Evolutionary conservation across 1,140 invertebrate species (phyloP), one percentile per base, ranked within the genome.

Genomic region (Achatina immaculata): DNA sequence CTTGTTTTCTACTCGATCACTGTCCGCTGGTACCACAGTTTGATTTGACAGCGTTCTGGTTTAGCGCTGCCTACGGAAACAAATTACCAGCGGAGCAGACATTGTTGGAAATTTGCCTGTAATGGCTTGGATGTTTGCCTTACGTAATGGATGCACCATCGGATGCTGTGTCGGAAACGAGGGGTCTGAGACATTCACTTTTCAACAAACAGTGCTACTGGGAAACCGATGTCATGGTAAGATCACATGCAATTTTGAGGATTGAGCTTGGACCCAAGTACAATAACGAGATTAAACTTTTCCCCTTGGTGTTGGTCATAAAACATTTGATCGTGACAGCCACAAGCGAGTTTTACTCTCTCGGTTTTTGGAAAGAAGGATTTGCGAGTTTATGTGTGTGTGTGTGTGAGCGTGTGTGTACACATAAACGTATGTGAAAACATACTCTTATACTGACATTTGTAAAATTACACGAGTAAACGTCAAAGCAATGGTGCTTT

Each of bases 71-170:
- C n/a, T n/a, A 31, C 58, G n/a, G 58, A 62, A 31, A 62, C 58
- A 62, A 62, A 62, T 62, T 62, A 62, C 58, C 58, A 62, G 58
- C 58, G n/a, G 28, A 4, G 58, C 58, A 16, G 58, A 62, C 28
- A 62, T 62, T 62, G 58, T 34, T 62, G n/a, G 31, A 62, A 28
- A 62, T 62, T 62, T 62, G n/a, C 28, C 28, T 62, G 16, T 31
- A 31, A 31, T 31, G 2, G n/a, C 2, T 62, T 6, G n/a, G 9
- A 34, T 62, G 58, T 62, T 62, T 62, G 28, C 28, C 31, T 16
- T 62, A 6, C 58, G 58, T 62, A 62, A 62, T 62, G 58, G 58
- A 28, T 62, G 31, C 58, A 62, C 58, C 2, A 62, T 62, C 58
- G 58, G 58, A 62, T 31, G 28, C 58, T 21, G 7, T 0, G 31